A percentile compares a stretch with the other conserved stretches of the same genome.
Evolutionary conservation across 2,888 invertebrate species (phyloP).

Genomic region (Drosophila antonietae): DNA sequence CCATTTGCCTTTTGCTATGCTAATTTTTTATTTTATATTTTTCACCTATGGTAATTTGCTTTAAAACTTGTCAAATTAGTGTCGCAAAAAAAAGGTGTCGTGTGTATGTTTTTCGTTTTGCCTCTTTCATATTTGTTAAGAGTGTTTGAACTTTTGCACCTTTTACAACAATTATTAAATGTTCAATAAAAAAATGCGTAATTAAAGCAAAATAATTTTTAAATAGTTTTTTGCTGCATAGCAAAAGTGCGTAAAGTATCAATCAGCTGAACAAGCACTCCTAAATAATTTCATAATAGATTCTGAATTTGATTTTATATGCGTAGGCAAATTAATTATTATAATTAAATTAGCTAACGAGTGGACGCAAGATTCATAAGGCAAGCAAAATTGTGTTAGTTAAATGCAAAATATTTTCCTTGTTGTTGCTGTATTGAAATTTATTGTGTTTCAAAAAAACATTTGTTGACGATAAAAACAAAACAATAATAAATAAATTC

Average conservation of each 20-base stretch:
- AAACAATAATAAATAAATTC: neutral
- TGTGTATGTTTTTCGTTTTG: conserved; percentile 15
- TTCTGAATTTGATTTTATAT: neutral
- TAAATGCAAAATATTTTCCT: neutral
- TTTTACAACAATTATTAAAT: neutral
- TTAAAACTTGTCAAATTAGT: conserved; percentile 58
- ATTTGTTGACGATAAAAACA: neutral
- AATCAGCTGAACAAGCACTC: neutral
- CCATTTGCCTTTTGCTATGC: conserved; percentile 48
- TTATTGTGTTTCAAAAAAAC: neutral
- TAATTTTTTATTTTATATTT: conserved; percentile 20
- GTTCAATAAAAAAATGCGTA: neutral
- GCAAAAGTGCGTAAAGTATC: neutral
- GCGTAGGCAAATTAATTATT: neutral
- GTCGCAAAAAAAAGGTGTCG: conserved; percentile 25
- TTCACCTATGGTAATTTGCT: conserved; percentile 48
- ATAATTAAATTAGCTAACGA: neutral
- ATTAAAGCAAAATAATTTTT: neutral
- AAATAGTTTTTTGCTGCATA: neutral
- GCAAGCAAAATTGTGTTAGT: neutral
- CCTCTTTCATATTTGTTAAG: neutral
- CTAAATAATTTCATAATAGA: conserved; percentile 7
- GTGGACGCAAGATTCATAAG: neutral
- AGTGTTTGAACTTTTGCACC: conserved; percentile 22
- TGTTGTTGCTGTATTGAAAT: neutral